phyloP scores from a whole-genome alignment of 2,797 vertebrate genomes.

The Pachyuromys duprasi region DNA sequence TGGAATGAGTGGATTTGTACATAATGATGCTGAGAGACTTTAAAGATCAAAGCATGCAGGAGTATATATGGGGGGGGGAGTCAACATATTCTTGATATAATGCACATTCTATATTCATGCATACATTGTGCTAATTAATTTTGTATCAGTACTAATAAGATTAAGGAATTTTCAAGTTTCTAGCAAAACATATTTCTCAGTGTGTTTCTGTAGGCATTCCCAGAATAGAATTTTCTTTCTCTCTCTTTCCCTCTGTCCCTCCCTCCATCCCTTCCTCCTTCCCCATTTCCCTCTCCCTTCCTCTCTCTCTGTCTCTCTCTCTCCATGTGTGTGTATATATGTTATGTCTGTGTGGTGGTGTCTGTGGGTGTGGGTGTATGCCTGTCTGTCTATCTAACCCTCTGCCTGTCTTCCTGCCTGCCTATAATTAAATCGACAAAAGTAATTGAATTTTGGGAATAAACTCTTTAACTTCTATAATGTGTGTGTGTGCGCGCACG shows the following conservation, averaged over 20 bases:
- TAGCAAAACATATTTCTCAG: not conserved
- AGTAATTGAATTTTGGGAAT: not conserved
- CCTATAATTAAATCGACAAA: not conserved
- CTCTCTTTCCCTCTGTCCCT: too few species aligned
- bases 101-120: not conserved
- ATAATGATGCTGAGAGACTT: not conserved
- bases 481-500: too few species aligned
- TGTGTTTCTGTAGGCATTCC: not conserved
- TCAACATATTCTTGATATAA: not conserved
- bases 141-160: not conserved
- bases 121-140: not conserved
- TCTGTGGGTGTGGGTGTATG: not conserved
- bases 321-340: not conserved
- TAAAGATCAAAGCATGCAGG: not conserved
- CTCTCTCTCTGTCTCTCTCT: not conserved
- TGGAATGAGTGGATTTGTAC: not conserved
- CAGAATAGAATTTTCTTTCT: not conserved
- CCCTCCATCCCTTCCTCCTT: not conserved
- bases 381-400: not conserved
- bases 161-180: not conserved
- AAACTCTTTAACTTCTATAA: not conserved
- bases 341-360: too few species aligned
- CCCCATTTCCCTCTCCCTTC: too few species aligned
- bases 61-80: not conserved
- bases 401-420: not conserved